Evolutionary conservation across 2,797 vertebrate species (phyloP).

Genomic region (Gadopsis marmoratus): DNA sequence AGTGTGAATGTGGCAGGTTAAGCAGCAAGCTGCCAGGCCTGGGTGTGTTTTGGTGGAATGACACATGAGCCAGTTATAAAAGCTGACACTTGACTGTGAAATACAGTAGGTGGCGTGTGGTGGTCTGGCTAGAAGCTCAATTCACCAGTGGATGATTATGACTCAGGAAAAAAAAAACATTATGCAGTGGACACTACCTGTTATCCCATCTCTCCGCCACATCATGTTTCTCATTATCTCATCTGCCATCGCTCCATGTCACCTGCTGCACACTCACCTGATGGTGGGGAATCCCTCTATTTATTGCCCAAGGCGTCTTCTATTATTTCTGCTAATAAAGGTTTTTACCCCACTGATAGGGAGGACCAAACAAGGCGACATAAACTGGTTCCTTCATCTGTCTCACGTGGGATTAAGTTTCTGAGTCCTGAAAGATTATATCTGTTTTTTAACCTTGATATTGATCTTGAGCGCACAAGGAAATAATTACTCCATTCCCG

Average conservation of each 20-base stretch:
- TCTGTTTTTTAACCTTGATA: not conserved
- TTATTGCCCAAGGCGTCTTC: not conserved
- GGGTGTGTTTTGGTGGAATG: constrained; percentile 8
- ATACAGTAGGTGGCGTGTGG: not conserved
- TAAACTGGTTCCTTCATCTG: not conserved
- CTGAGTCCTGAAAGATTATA: not conserved
- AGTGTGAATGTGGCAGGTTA: not conserved
- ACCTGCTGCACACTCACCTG: constrained; percentile 29
- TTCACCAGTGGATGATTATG: constrained; percentile 8
- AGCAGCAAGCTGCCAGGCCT: not conserved
- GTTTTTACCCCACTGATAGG: not conserved
- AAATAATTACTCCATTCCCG: too few species aligned
- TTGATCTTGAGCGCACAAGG: not conserved
- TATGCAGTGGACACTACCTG: constrained; percentile 15
- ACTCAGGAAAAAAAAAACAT: constrained; percentile 23
- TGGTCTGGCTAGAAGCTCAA: constrained; percentile 17
- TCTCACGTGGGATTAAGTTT: not conserved
- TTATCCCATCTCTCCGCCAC: not conserved
- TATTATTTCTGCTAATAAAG: constrained; percentile 32
- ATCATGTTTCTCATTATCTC: constrained; percentile 28
- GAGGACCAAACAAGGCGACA: constrained; percentile 12
- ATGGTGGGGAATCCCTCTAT: constrained; percentile 13
- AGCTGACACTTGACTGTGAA: constrained; percentile 18
- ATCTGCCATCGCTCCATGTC: constrained; percentile 6
- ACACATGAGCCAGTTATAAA: constrained; percentile 13